Conservation (phyloP, 2,113 vertebrate genomes). For the Grammomys dolichurus region DNA sequence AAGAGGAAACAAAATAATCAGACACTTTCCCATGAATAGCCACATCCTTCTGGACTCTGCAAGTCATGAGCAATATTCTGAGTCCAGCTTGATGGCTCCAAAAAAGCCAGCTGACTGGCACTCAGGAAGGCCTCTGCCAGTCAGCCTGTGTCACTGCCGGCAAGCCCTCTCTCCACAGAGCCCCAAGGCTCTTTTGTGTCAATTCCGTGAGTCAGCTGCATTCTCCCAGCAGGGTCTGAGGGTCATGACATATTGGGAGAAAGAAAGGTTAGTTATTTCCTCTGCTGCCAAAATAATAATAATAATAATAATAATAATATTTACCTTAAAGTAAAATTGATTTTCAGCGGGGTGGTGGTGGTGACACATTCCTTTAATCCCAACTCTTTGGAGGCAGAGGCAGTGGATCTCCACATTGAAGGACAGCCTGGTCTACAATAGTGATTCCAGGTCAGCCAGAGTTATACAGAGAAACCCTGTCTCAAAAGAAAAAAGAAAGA, state of each 20-base stretch:
- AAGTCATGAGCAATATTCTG: neutral
- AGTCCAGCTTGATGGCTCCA: neutral
- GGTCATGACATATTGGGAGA: neutral
- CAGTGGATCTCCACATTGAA: no score
- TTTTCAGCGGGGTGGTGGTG: neutral
- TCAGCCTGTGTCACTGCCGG: neutral
- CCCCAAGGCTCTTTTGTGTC: neutral
- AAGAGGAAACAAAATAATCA: slow-evolving; percentile 63
- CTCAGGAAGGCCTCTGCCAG: neutral
- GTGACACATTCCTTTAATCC: no score
- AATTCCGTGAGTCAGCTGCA: neutral
- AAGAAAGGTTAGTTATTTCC: neutral
- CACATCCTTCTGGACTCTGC: neutral
- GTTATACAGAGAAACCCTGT: no score
- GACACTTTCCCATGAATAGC: neutral
- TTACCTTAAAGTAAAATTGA: slow-evolving; percentile 11
- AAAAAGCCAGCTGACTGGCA: neutral
- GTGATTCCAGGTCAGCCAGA: no score
- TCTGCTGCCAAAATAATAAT: neutral
- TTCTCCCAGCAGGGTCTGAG: neutral
- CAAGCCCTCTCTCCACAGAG: neutral
- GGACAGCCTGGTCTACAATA: no score
- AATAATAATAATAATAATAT: slow-evolving; percentile 28
- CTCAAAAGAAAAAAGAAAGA: no score
- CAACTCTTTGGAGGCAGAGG: no score